Evolutionary conservation across 2,797 vertebrate genomes (phyloP).

Genomic region (Melanogrammus aeglefinus): DNA sequence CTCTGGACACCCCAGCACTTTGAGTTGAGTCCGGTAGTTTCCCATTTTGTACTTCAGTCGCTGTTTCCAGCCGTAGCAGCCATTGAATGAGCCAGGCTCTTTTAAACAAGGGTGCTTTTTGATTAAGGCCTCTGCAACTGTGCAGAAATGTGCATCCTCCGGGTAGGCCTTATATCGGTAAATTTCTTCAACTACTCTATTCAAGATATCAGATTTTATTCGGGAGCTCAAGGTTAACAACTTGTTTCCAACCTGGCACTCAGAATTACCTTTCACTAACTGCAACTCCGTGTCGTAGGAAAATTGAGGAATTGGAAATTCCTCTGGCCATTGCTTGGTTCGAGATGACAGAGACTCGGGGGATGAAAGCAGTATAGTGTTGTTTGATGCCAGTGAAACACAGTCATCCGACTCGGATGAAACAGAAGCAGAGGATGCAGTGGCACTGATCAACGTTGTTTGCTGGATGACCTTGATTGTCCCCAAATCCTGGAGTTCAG

Average conservation of each 20-base stretch:
- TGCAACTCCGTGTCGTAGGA: too few relatives aligned
- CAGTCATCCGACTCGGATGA: constrained; percentile 6
- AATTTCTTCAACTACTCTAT: background rate
- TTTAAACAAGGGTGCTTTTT: constrained; percentile 31
- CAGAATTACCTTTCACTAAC: too few relatives aligned
- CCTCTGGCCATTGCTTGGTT: constrained; percentile 21
- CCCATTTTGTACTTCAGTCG: constrained; percentile 43
- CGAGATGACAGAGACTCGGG: constrained; percentile 25
- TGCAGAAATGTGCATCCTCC: constrained; percentile 19
- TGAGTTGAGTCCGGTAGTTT: constrained; percentile 45
- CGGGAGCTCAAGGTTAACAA: too few relatives aligned
- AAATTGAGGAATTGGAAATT: constrained; percentile 10
- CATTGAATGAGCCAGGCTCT: constrained; percentile 36
- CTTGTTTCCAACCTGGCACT: too few relatives aligned
- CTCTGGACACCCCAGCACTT: constrained; percentile 36
- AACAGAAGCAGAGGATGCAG: background rate
- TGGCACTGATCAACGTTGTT: constrained; percentile 24
- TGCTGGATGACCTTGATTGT: constrained; percentile 39
- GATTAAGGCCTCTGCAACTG: constrained; percentile 34
- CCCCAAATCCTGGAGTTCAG: constrained; percentile 32
- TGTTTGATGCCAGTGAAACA: constrained; percentile 9
- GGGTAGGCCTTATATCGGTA: background rate
- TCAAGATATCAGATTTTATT: too few relatives aligned
- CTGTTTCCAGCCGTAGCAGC: constrained; percentile 45
- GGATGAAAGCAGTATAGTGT: constrained; percentile 23